Conservation (phyloP, 1,140 invertebrate genomes). For the Sycobia sp. region DNA sequence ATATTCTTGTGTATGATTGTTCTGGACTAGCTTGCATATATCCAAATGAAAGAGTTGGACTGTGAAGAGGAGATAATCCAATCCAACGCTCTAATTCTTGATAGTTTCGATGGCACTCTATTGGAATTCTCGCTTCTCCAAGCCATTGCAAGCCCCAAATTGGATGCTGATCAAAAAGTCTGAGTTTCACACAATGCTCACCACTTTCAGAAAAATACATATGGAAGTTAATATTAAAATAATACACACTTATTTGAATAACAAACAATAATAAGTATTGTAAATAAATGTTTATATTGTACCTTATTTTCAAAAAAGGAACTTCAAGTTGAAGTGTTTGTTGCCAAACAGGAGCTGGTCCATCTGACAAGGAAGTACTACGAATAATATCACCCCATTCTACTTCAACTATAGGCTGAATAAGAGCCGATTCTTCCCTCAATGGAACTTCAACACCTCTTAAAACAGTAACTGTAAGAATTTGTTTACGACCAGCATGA, state of each 20-base stretch:
- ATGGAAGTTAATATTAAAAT: background rate
- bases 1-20: constrained; percentile 53
- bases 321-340: constrained; percentile 54
- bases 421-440: constrained; percentile 55
- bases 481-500: constrained; percentile 43
- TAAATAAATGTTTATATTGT: background rate
- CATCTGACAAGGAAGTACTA: constrained; percentile 48
- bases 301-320: constrained; percentile 38
- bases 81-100: constrained; percentile 59
- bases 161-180: constrained; percentile 57
- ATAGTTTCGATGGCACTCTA: constrained; percentile 51
- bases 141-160: constrained; percentile 59
- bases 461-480: constrained; percentile 51
- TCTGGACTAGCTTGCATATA: constrained; percentile 57
- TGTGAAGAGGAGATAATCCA: constrained; percentile 48
- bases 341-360: constrained; percentile 57
- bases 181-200: constrained; percentile 49
- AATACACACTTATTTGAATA: background rate
- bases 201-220: constrained; percentile 30
- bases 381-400: constrained; percentile 51
- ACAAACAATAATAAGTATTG: background rate
- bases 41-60: constrained; percentile 53
- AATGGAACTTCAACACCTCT: constrained; percentile 57
- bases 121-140: constrained; percentile 52
- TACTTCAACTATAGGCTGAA: constrained; percentile 55